These are phyloP conservation scores for Achatina immaculata DNA, from an alignment of 1,140 invertebrate genomes.

Conservation along the genomic window DNA sequence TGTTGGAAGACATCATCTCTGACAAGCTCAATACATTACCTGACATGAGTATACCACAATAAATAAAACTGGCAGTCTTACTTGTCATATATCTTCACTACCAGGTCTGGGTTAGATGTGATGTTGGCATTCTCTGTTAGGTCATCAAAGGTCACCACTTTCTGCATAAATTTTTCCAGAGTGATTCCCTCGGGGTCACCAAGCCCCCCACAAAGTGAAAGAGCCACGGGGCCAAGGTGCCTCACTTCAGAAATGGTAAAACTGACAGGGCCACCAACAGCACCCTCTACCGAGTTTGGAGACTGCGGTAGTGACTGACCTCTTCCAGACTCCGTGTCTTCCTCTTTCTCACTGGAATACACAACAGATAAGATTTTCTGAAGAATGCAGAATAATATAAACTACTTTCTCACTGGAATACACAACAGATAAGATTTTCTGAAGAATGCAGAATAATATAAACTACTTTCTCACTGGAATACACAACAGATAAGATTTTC, in stretches of 20 bases:
- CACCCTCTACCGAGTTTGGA: slow-evolving; percentile 88
- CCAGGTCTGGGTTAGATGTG: slow-evolving; percentile 86
- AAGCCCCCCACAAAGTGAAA: slow-evolving; percentile 87
- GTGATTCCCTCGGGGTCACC: slow-evolving; percentile 73
- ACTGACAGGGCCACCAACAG: slow-evolving; percentile 69
- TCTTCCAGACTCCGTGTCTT: slow-evolving; percentile 95
- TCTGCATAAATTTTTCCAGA: slow-evolving; percentile 80
- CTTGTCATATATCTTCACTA: slow-evolving; percentile 88
- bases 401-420: too few relatives aligned
- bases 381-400: too few relatives aligned
- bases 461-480: too few relatives aligned
- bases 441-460: too few relatives aligned
- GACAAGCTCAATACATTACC: too few relatives aligned
- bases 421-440: too few relatives aligned
- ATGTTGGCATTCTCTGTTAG: slow-evolving; percentile 82
- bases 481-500: too few relatives aligned
- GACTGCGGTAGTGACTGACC: slow-evolving; percentile 94
- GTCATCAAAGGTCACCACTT: slow-evolving; percentile 85
- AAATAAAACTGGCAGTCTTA: too few relatives aligned
- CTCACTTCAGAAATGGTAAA: slow-evolving; percentile 67
- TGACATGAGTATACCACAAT: too few relatives aligned
- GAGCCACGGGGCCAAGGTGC: slow-evolving; percentile 63
- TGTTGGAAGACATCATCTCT: too few relatives aligned
- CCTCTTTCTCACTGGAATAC: slow-evolving; percentile 75
- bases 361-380: not conserved